phyloP scores from a whole-genome alignment of 2,888 invertebrate genomes.

The Lysandra bellargus region DNA sequence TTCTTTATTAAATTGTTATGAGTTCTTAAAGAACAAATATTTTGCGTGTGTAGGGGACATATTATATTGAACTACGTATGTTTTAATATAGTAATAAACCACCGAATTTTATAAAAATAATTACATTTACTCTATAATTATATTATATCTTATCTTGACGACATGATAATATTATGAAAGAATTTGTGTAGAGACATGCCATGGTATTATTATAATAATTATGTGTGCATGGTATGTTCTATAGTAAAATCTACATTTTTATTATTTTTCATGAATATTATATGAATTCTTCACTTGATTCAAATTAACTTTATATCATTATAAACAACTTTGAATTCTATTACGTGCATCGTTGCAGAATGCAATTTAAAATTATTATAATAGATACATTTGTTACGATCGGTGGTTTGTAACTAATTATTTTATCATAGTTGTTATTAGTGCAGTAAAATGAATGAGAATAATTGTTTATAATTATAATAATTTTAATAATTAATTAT shows the following conservation, averaged over 20 bases:
- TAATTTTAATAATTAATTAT: slow-evolving; percentile 32
- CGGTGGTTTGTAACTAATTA: neutral
- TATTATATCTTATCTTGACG: neutral
- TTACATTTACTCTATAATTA: no score
- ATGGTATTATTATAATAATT: no score
- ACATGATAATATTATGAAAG: no score
- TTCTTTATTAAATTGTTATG: neutral
- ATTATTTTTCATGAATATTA: no score
- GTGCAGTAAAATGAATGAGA: neutral
- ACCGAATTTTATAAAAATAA: neutral
- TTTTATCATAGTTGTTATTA: neutral
- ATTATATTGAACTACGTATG: neutral
- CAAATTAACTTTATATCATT: no score
- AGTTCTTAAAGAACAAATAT: neutral
- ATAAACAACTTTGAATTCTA: no score
- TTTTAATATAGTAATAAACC: neutral
- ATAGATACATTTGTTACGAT: neutral
- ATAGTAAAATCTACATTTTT: no score
- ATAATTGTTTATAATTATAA: slow-evolving; percentile 30
- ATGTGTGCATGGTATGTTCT: no score
- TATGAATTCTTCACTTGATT: no score
- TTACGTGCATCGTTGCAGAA: no score
- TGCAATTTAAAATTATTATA: neutral
- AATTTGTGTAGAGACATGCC: no score
- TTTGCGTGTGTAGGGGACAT: neutral